Evolutionary conservation across 2,113 vertebrate species (phyloP), one percentile per base, ranked within the genome.

Genomic region (Pangasianodon gigas): DNA sequence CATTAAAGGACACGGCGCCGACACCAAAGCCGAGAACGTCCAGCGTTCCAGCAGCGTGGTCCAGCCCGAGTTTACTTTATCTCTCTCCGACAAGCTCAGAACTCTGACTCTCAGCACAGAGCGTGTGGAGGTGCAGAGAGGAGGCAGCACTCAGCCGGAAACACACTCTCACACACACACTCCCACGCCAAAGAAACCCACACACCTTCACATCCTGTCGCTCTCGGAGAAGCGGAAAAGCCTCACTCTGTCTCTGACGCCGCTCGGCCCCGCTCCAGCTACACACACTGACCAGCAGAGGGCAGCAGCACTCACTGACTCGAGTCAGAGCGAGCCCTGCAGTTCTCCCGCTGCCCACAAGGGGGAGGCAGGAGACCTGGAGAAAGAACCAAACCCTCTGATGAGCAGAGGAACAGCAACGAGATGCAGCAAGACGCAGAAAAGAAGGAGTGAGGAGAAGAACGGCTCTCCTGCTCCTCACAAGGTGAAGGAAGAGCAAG

Each of bases 161-260:
- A 48, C 89, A 5, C 52, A 77, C 52, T 85, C 60, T 8, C 71
- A 67, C 29, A 48, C 52, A 14, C 83, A 69, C 29, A 56, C 75
- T 74, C 85, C 93, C 41, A 58, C 21, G 10, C 58, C 24, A 51
- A 46, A 82, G 14, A 94, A 92, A 86, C 91, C 94, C 46, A 79
- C 90, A n/a, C 74, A 89, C 32, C 92, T 92, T 54, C 94, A 93
- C 79, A 85, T 94, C 88, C 92, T 93, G 58, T 95, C 95, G 75
- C 86, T 96, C 2, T 85, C 90, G 5, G 95, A 96, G 32, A 95
- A 95, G 86, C 93, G 96, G 24, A 95, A 94, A 92, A 93, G 91
- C 56, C 94, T 96, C 65, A 94, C 93, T 6, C 93, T 95, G 1
- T 94, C 92, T 21, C 85, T 96, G 83, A 93, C 92, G 3, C 93